A percentile compares a stretch with the other conserved stretches of the same genome.
Evolutionary conservation across 2,888 invertebrate genomes (phyloP).

Genomic region (Pristionchus arcanus): DNA sequence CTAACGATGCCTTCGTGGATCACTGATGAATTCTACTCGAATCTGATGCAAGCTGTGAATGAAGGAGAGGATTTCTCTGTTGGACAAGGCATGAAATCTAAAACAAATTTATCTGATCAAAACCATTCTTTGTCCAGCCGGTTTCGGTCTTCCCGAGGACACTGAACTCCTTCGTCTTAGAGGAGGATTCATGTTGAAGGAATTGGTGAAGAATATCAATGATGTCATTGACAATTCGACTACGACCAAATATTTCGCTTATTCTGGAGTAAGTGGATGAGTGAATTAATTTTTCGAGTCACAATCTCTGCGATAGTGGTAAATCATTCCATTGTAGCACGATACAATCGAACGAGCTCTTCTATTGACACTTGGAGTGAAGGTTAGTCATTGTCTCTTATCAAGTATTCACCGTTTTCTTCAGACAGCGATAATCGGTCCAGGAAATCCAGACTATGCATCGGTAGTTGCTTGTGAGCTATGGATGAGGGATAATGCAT

Average conservation of each 20-base stretch:
- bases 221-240: slow-evolving; percentile 30
- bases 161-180: slow-evolving; percentile 55
- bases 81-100: not conserved
- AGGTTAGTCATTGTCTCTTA: not conserved
- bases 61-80: slow-evolving; percentile 19
- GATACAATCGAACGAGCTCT: slow-evolving; percentile 22
- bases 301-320: not conserved
- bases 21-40: slow-evolving; percentile 35
- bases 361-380: slow-evolving; percentile 47
- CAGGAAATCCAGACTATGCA: slow-evolving; percentile 55
- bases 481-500: slow-evolving; percentile 48
- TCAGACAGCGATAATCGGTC: slow-evolving; percentile 11
- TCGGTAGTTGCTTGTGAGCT: slow-evolving; percentile 52
- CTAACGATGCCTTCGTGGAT: slow-evolving; percentile 54
- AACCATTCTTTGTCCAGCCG: slow-evolving; percentile 38
- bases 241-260: slow-evolving; percentile 39
- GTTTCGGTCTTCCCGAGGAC: slow-evolving; percentile 58
- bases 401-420: not conserved
- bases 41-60: not conserved
- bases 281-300: no score
- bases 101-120: no score
- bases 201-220: slow-evolving; percentile 56
- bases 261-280: slow-evolving; percentile 57
- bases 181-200: slow-evolving; percentile 58
- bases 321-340: slow-evolving; percentile 15